These are phyloP conservation scores for Triplophysa rosa DNA, from an alignment of 2,113 vertebrate genomes.

Conservation along the genomic window DNA sequence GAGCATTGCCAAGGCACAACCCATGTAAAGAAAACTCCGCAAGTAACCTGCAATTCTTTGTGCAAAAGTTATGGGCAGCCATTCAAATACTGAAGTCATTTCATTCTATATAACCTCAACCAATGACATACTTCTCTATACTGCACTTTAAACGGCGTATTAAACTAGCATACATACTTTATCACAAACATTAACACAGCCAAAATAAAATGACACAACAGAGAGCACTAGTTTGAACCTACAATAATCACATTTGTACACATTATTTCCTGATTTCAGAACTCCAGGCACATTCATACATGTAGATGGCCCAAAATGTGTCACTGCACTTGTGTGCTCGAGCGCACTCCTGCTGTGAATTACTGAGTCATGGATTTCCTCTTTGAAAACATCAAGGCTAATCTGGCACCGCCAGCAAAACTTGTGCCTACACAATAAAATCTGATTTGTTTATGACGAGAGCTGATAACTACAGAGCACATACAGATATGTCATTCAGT, in stretches of 20 bases:
- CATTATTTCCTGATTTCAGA: neutral
- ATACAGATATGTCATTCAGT: slow-evolving; percentile 22
- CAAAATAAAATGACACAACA: too few relatives aligned
- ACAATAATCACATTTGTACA: neutral
- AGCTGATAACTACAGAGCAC: neutral
- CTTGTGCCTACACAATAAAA: slow-evolving; percentile 33
- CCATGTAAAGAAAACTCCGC: too few relatives aligned
- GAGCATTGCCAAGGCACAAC: too few relatives aligned
- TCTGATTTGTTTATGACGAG: slow-evolving; percentile 8
- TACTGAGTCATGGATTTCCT: slow-evolving; percentile 29
- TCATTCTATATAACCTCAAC: too few relatives aligned
- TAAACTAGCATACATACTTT: too few relatives aligned
- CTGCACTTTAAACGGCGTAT: too few relatives aligned
- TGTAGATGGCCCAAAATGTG: neutral
- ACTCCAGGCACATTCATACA: neutral
- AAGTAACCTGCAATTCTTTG: too few relatives aligned
- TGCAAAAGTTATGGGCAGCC: too few relatives aligned
- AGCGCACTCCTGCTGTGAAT: slow-evolving; percentile 8
- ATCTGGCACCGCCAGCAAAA: neutral
- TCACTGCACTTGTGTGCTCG: neutral
- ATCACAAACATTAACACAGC: too few relatives aligned
- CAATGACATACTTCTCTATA: too few relatives aligned
- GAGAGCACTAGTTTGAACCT: neutral
- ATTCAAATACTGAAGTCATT: too few relatives aligned
- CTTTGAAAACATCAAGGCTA: slow-evolving; percentile 9